Evolutionary conservation across 1,140 invertebrate genomes (phyloP), one percentile per base, ranked within the genome.

Genomic region (Macrostomum lignano): DNA sequence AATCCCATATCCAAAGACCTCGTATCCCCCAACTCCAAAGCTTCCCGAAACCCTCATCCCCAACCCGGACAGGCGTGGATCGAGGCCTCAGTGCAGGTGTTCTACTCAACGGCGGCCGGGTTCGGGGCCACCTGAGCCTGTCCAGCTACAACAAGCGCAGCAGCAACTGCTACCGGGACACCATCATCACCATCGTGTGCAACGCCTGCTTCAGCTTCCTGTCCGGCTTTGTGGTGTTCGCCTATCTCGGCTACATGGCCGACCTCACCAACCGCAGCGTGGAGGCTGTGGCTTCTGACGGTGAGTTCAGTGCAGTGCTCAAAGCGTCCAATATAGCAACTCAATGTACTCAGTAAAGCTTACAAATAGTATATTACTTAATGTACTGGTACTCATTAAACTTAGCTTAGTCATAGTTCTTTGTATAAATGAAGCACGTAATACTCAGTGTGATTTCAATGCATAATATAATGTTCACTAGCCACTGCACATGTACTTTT

Each of bases 51-150:
- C n/a, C n/a, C n/a, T n/a, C n/a, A n/a, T n/a, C n/a, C n/a, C n/a
- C n/a, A n/a, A n/a, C n/a, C n/a, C n/a, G n/a, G n/a, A n/a, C 47
- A 77, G 72, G 75, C 82, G 14, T 86, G 79, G 79, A 70, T 73
- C 20, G 78, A 82, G 53, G 78, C 78, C 4, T 77, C 77, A 0
- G 69, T 77, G 5, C 59, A 61, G 55, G 73, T 84, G 39, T 82
- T 84, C 49, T 84, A 74, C 47, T 81, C 76, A 0, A 67, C 82
- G 1, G 79, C 78, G 1, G 73, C 74, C 7, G 78, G 78, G 3
- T 84, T 79, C 65, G 79, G 79, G 32, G 74, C 75, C 15, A 69
- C 81, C 43, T 64, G 82, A 4, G 72, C 74, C 22, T 74, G 81
- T 59, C 74, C 9, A 79, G 74, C 49, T 81, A 77, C 44, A 84